Evolutionary conservation across 2,113 vertebrate species (phyloP).

Genomic region (Campylomormyrus tamandua): DNA sequence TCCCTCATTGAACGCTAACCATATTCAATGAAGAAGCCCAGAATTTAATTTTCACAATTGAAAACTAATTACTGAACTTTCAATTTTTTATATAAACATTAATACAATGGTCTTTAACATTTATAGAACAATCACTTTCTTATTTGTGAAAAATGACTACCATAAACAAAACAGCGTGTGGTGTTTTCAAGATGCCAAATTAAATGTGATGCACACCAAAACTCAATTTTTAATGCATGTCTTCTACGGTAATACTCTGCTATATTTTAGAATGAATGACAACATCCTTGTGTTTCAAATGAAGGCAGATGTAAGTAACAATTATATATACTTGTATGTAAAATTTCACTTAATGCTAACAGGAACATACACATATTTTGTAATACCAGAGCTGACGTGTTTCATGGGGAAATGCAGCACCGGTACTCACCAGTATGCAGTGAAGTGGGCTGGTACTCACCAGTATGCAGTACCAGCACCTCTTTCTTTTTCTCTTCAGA

Average conservation of each 20-base stretch:
- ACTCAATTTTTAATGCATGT: neutral
- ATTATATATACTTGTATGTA: neutral
- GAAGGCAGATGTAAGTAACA: neutral
- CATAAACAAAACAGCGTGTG: neutral
- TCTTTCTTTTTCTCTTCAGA: neutral
- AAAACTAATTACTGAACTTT: neutral
- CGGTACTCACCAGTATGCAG: no score
- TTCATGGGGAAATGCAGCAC: neutral
- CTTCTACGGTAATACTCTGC: neutral
- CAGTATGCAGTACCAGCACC: neutral
- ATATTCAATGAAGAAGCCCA: neutral
- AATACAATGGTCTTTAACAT: neutral
- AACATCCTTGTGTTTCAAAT: neutral
- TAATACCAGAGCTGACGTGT: neutral
- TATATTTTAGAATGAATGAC: neutral
- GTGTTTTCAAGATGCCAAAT: neutral
- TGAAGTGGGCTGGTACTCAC: neutral
- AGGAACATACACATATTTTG: neutral
- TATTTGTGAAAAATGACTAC: neutral
- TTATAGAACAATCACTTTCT: neutral
- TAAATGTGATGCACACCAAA: neutral
- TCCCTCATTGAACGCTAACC: neutral
- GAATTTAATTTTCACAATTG: no score
- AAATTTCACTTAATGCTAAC: neutral
- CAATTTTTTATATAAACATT: neutral